Evolutionary conservation across 2,888 invertebrate genomes (phyloP), one percentile per base, ranked within the genome.

Genomic region (Mesodorylaimus sp.): DNA sequence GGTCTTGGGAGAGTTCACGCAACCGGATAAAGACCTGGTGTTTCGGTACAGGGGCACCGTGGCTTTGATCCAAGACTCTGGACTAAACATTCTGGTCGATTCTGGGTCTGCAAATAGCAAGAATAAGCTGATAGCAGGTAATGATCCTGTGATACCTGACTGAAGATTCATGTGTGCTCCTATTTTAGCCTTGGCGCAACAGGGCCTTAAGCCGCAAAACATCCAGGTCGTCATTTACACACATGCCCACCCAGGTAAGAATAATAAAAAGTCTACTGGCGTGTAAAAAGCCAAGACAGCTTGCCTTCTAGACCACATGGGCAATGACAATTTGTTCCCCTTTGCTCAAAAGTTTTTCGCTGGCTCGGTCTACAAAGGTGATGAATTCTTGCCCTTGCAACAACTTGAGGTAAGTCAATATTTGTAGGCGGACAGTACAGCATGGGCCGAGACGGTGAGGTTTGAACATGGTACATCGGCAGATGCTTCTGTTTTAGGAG

Each of bases 281-380:
- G n/a, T n/a, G n/a, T n/a, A n/a, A n/a, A n/a, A n/a, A n/a, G n/a
- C n/a, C n/a, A n/a, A n/a, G n/a, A n/a, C n/a, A n/a, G n/a, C n/a
- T n/a, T n/a, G n/a, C n/a, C n/a, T n/a, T n/a, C n/a, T n/a, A n/a
- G n/a, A n/a, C n/a, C 37, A 41, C 21, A 7, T 7, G 5, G 5
- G 7, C 7, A 46, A 46, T 25, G 36, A 46, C 23, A 46, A 46
- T 21, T 42, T 46, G 23, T 46, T 46, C 50, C 58, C 61, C 3
- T 60, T 60, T 49, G 61, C 62, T 23, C 49, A 58, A 38, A 62
- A 62, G 45, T 58, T 62, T 50, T 62, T 61, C 49, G 7, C 26
- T 16, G 45, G 5, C 19, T 47, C 24, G n/a, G 13, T 47, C 16
- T 47, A 41, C 47, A 47, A 47, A 23, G 27, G 27, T n/a, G 13